Evolutionary conservation across 2,888 invertebrate genomes (phyloP), one percentile per base, ranked within the genome.

Genomic region (Oligia latruncula): DNA sequence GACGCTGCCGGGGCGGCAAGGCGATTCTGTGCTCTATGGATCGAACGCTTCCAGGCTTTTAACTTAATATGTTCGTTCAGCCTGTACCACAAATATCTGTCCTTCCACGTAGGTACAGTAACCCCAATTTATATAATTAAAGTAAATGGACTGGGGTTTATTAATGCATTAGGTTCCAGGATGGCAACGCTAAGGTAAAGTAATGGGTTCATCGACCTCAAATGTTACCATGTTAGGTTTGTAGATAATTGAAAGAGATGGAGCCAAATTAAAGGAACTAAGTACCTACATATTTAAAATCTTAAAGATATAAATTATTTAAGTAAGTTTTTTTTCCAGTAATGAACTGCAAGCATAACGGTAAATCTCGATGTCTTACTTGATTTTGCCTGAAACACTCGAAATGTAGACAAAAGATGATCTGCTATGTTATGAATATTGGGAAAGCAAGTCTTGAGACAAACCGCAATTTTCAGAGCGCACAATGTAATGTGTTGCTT

Each of bases 401-500:
- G 43, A 72, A 52, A 60, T 43, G n/a, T 46, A 64, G 20, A 20
- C 64, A 72, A 55, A 35, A 70, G 15, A 76, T 60, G 2, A 52
- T 60, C 49, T 66, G 62, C 29, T 65, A 73, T 81, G 83, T 81
- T 86, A 76, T 86, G 75, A 83, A 80, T 78, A 67, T 71, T 55
- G 35, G 9, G 15, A 62, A 79, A 74, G 71, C 58, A 71, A 74
- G 46, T 74, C 77, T 83, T 55, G 76, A 74, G 73, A 75, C 62
- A 65, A 65, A 9, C 17, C 9, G 35, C 46, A 62, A 23, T 66
- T 83, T 77, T 81, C 68, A 80, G 73, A 78, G n/a, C n/a, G 29
- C 55, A 81, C 82, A 84, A 82, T 82, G 71, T 58, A 52, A 49
- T 64, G 58, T 67, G 74, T 78, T 87, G 78, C 65, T 80, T 79